Base-by-base conservation (phyloP, 2,888 invertebrate genomes). In the Syritta pipiens region DNA sequence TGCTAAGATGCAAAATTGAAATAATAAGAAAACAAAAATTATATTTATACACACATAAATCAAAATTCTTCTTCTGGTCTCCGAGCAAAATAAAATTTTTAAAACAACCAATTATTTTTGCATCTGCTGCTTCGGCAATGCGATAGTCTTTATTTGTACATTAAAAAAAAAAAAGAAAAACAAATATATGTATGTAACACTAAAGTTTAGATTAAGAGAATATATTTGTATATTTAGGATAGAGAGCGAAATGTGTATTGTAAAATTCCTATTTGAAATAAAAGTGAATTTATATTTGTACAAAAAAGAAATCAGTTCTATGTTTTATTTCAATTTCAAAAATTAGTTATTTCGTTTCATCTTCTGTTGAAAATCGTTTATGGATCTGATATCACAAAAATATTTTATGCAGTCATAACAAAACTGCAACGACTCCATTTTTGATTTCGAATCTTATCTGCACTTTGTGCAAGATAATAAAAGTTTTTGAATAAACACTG, bases 251-350 rank as follows among this genome's bases (percentile, higher is more conserved):
- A 37, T 49, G 49, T 79, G 74, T 79, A 79, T 74, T 68, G 74
- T 79, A 62, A 49, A 67, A 79, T 69, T 75, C 75, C 75, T 81
- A 81, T 69, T 81, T 75, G 75, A 75, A 81, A 75, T 75, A 75
- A 81, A 81, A 81, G 62, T 81, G 75, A 81, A 75, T 81, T 81
- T 81, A 81, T 81, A 81, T 81, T 81, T 81, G 81, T 81, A 81
- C 49, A 81, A 81, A 81, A 69, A 59, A 24, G 42, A 53, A 24
- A 9, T 22, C 3, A 5, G 2, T n/a, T n/a, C n/a, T n/a, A n/a
- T n/a, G n/a, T n/a, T n/a, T n/a, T n/a, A n/a, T n/a, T n/a, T n/a
- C n/a, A n/a, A n/a, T n/a, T n/a, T n/a, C n/a, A n/a, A n/a, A n/a
- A n/a, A n/a, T n/a, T n/a, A 5, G 9, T 7, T 7, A 0, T 17